phyloP scores from a whole-genome alignment of 1,140 invertebrate species.

The Ostrea denselamellosa region DNA sequence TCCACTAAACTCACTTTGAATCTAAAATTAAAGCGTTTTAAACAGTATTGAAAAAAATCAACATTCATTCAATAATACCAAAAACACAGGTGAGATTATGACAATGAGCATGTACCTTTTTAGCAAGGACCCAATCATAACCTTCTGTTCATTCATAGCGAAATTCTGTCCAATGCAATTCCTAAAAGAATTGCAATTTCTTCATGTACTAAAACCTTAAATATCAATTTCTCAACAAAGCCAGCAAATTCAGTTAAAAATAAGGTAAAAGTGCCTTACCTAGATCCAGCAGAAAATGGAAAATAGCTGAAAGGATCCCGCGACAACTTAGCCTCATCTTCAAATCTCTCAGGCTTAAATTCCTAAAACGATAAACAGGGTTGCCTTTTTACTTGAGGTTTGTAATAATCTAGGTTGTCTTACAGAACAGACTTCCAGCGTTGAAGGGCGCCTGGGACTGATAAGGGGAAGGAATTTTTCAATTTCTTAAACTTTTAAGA shows the following conservation, averaged over 20 bases:
- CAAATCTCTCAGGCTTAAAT: constrained; percentile 48
- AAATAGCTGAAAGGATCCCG: constrained; percentile 50
- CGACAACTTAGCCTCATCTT: constrained; percentile 25
- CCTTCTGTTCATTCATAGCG: constrained; percentile 66
- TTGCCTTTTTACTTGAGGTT: no score
- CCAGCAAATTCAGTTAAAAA: no score
- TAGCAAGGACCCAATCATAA: constrained; percentile 59
- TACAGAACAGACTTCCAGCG: no score
- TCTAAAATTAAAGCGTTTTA: background rate
- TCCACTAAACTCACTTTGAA: constrained; percentile 38
- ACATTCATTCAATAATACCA: no score
- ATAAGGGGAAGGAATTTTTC: no score
- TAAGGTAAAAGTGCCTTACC: background rate
- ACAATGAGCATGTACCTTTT: constrained; percentile 58
- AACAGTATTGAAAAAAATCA: background rate
- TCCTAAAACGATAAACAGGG: constrained; percentile 1
- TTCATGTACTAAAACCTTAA: background rate
- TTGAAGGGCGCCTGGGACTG: no score
- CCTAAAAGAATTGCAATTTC: constrained; percentile 47
- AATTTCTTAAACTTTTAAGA: no score
- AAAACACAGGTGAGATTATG: background rate
- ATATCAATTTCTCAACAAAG: background rate
- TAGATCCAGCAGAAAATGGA: constrained; percentile 52
- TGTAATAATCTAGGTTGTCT: no score
- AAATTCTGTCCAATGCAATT: constrained; percentile 73